Evolutionary conservation across 2,797 vertebrate genomes (phyloP).

Genomic region (Argya squamiceps): DNA sequence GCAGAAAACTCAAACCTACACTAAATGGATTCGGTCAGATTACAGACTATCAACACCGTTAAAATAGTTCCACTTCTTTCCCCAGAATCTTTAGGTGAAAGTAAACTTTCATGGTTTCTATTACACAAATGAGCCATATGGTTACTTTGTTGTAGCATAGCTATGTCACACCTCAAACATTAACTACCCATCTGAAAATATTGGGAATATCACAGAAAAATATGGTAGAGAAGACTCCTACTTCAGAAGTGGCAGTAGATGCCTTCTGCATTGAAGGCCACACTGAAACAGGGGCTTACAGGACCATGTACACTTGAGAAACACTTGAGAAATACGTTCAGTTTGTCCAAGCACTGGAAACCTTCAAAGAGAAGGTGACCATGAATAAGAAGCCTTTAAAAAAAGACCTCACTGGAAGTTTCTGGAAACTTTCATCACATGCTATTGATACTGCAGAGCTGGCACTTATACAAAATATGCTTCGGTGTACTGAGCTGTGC

Average conservation of each 20-base stretch:
- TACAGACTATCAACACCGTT: not conserved
- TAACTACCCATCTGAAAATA: not conserved
- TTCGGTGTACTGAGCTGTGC: not conserved
- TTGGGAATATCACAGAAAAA: not conserved
- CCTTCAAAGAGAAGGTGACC: not conserved
- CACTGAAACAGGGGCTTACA: not conserved
- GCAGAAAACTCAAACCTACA: not conserved
- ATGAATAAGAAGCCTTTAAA: not conserved
- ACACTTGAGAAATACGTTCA: not conserved
- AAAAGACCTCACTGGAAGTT: not conserved
- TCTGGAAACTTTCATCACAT: not conserved
- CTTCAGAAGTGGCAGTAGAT: not conserved
- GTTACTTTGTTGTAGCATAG: not conserved
- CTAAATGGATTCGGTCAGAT: not conserved
- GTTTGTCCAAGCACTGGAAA: not conserved
- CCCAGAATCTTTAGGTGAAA: not conserved
- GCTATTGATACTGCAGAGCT: not conserved
- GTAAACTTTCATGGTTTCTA: not conserved
- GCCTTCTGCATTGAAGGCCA: not conserved
- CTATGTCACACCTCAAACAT: not conserved
- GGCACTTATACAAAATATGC: accelerated
- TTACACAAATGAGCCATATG: not conserved
- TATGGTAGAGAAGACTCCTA: not conserved
- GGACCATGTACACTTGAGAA: accelerated
- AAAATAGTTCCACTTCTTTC: not conserved